Percentiles rank a stretch among this genome's conserved stretches.
These are phyloP conservation scores for Eidolon dupreanum DNA, from an alignment of 2,797 vertebrate genomes.

Conservation along the genomic window DNA sequence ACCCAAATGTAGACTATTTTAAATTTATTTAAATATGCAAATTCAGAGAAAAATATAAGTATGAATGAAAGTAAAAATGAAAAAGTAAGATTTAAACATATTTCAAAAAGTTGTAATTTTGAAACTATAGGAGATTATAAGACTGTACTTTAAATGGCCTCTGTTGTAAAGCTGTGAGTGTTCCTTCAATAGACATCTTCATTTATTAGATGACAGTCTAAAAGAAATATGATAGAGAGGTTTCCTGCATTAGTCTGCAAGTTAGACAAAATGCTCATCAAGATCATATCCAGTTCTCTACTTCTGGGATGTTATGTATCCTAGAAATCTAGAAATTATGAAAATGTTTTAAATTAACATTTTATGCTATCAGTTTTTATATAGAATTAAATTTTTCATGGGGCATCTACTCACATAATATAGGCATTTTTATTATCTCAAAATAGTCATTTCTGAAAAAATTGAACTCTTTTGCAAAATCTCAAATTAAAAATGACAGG, in stretches of 20 bases:
- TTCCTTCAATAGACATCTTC: not conserved
- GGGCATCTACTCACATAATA: not conserved
- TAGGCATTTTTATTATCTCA: not conserved
- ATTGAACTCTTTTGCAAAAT: not conserved
- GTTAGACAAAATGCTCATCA: not conserved
- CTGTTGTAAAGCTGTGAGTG: not conserved
- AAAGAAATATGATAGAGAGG: not conserved
- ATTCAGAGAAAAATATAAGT: not conserved
- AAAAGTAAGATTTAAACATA: not conserved
- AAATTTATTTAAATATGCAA: not conserved
- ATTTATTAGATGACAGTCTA: not conserved
- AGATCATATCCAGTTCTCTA: not conserved
- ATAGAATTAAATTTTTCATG: not conserved
- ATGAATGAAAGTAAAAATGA: not conserved
- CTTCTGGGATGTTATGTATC: not conserved
- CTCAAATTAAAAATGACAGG: not conserved
- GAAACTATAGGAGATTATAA: not conserved
- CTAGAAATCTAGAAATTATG: not conserved
- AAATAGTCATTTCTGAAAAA: not conserved
- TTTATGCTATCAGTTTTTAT: not conserved
- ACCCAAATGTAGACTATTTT: not conserved
- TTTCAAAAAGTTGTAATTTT: not conserved
- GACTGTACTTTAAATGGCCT: not conserved
- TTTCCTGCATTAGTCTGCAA: not conserved
- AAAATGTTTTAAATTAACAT: not conserved